Base-by-base conservation (phyloP, 2,113 vertebrate genomes). In the Muntiacus muntjak region DNA sequence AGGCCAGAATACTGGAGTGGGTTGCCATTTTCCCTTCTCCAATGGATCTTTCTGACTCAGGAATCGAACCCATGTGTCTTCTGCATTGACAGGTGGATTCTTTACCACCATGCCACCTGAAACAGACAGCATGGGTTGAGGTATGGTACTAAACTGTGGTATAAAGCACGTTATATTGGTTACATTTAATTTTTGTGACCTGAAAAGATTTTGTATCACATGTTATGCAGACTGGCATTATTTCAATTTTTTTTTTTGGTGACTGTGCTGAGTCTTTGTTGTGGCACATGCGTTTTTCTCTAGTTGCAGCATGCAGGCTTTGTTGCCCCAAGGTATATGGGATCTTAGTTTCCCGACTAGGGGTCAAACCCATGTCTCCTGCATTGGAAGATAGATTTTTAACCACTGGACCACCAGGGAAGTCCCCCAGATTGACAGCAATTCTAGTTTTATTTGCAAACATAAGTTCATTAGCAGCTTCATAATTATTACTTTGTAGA, bases 381-480 rank as follows among this genome's bases (percentile, higher is more conserved):
- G 71, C 36, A 43, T 14, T 74, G 36, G 36, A 43, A 76, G 36
- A 23, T 26, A 14, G 36, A 76, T 76, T 43, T 23, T 76, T 40
- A 76, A 76, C 36, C 71, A 76, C 71, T 76, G 71, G 40, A 76
- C 36, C 36, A 76, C 23, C 12, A 43, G 71, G 36, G 36, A 76
- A 43, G 23, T 76, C 23, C 40, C 23, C 40, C 23, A 43, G 40
- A 45, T 78, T 28, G 40, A 45, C 40, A 76, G 6, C 47, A 40
- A 62, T 15, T 67, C n/a, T 50, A 79, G 52, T 96, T 97, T 97
- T n/a, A 7, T 91, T 91, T 90, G n/a, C 19, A 85, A 30, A 16
- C 86, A 64, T 55, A 45, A 78, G 28, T 93, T 90, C 8, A 14
- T 88, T 94, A 94, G 67, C 17, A 71, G n/a, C 3, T 78, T 91